Base-by-base conservation (phyloP, 2,888 invertebrate genomes). In the Ormyrus pomaceus region DNA sequence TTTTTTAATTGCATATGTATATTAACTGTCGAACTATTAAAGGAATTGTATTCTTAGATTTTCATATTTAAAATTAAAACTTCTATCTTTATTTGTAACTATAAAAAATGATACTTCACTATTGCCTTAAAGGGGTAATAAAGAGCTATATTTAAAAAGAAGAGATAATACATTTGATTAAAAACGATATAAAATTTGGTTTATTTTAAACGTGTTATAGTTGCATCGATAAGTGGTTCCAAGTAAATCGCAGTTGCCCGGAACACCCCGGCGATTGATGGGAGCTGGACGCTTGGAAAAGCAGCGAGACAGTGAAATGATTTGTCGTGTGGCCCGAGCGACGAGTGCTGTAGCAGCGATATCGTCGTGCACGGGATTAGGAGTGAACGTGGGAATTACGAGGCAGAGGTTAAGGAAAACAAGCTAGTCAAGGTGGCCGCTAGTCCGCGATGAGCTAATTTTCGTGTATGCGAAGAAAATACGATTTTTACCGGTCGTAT, bases 181-280 rank as follows among this genome's bases (percentile, higher is more conserved):
- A 34, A 34, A 34, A 34, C 0, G 34, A 34, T 34, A 34, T 34
- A 34, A 34, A 34, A 34, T 34, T 34, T 34, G 34, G 34, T 34
- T 34, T 34, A 34, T 34, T 34, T 34, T 34, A 34, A 34, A 34
- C 34, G 34, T 69, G 50, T 94, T 95, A 69, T 93, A 99, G 98
- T 92, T 99, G 99, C 93, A 99, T 99, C 93, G 99, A 99, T 93
- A 95, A 96, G 92, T 99, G 99, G 99, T 99, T 99, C 93, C 97
- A 98, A 92, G 96, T 98, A 91, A 99, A 99, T 93, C 95, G 99
- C 92, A 97, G 97, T 89, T 99, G 99, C 93, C 99, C 99, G 75
- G 99, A 99, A 92, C 99, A 99, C 93, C 99, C 99, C 87, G 96
- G 97, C 88, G 98, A 98, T 93, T 98, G 91, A 91, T 89, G 90